phyloP scores from a whole-genome alignment of 2,797 vertebrate genomes.

The Gymnothorax reevesii region DNA sequence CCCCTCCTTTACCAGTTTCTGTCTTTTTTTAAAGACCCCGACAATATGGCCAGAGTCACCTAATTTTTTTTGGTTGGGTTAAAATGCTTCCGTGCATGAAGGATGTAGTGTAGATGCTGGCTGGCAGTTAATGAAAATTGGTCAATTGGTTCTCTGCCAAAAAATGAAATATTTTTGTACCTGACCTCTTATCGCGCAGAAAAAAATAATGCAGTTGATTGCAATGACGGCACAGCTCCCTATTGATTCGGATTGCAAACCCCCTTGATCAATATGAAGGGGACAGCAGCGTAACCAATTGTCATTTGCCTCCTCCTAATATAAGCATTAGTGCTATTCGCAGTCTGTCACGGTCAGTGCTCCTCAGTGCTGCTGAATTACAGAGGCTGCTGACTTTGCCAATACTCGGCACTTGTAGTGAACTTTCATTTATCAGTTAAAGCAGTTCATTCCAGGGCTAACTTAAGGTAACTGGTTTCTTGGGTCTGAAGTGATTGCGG shows the following conservation, averaged over 20 bases:
- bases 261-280: not conserved
- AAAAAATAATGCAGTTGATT: not conserved
- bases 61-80: not conserved
- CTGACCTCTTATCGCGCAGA: not conserved
- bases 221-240: constrained; percentile 2
- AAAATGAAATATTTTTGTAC: not conserved
- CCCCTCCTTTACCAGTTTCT: too few species aligned
- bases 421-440: not conserved
- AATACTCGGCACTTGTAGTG: not conserved
- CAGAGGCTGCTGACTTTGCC: not conserved
- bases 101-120: not conserved
- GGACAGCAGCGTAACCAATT: not conserved
- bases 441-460: not conserved
- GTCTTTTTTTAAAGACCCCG: too few species aligned
- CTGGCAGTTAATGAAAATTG: not conserved
- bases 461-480: not conserved
- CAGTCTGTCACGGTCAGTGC: not conserved
- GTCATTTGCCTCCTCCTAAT: not conserved
- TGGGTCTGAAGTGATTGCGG: not conserved
- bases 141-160: not conserved
- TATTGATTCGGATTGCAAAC: not conserved
- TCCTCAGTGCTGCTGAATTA: not conserved
- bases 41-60: too few species aligned
- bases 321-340: not conserved
- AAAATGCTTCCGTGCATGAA: not conserved